A percentile compares a stretch with the other conserved stretches of the same genome.
Conservation (phyloP, 2,888 invertebrate genomes). For the Iphiclides podalirius region DNA sequence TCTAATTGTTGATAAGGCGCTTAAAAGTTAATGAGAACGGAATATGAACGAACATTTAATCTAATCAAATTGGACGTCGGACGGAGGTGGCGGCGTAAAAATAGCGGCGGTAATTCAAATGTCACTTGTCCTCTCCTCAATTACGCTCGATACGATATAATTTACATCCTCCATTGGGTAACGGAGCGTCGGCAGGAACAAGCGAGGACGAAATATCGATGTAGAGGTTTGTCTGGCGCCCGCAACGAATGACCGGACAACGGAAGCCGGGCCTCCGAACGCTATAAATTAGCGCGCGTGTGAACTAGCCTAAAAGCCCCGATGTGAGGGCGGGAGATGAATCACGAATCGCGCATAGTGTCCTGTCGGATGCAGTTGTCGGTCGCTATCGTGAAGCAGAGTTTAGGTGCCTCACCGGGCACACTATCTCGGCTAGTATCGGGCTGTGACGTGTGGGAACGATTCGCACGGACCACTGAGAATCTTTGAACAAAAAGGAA, state of each 20-base stretch:
- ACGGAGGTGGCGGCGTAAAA: conserved; percentile 52
- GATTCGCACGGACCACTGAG: conserved; percentile 58
- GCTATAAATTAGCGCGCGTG: conserved; percentile 42
- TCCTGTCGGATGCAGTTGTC: conserved; percentile 32
- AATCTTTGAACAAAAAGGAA: conserved; percentile 70
- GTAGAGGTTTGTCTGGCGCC: conserved; percentile 18
- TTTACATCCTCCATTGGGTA: conserved; percentile 48
- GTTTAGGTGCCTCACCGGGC: conserved; percentile 27
- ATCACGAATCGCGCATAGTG: conserved; percentile 15
- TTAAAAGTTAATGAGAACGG: no score
- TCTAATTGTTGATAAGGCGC: no score
- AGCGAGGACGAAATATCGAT: conserved; percentile 41
- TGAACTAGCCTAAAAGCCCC: conserved; percentile 35
- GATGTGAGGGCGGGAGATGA: conserved; percentile 8
- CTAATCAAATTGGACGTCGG: conserved; percentile 48
- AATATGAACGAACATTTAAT: no score
- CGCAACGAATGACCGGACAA: conserved; percentile 38
- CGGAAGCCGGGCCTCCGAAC: conserved; percentile 48
- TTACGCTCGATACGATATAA: conserved; percentile 41
- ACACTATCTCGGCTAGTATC: conserved; percentile 44
- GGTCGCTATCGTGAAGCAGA: conserved; percentile 24
- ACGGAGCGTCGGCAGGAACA: conserved; percentile 40
- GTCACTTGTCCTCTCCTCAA: conserved; percentile 35
- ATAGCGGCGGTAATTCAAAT: conserved; percentile 43
- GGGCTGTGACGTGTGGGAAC: conserved; percentile 56